Evolutionary conservation across 2,113 vertebrate genomes (phyloP).

Genomic region (Nicator chloris): DNA sequence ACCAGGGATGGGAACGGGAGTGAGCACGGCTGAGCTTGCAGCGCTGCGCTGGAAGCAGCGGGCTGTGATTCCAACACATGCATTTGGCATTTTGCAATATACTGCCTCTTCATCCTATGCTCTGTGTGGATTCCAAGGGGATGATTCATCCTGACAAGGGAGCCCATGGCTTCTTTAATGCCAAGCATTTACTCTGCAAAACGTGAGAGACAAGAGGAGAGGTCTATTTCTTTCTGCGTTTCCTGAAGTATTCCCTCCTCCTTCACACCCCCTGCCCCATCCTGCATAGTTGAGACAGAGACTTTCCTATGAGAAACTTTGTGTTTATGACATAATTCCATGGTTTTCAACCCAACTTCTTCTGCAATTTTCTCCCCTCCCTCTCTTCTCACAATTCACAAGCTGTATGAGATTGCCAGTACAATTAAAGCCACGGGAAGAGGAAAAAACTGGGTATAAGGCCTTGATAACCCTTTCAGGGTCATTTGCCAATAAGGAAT

Average conservation of each 20-base stretch:
- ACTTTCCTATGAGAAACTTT: slow-evolving; percentile 81
- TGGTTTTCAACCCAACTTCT: slow-evolving; percentile 34
- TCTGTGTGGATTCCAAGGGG: slow-evolving; percentile 60
- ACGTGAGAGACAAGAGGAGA: slow-evolving; percentile 57
- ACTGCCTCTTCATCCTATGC: slow-evolving; percentile 42
- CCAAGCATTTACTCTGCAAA: slow-evolving; percentile 57
- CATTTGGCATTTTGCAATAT: slow-evolving; percentile 62
- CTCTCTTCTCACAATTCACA: slow-evolving; percentile 90
- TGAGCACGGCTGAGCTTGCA: not conserved
- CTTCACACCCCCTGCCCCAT: not conserved
- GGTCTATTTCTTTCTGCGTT: slow-evolving; percentile 41
- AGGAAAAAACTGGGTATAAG: slow-evolving; percentile 81
- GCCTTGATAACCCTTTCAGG: slow-evolving; percentile 87
- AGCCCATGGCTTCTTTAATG: slow-evolving; percentile 52
- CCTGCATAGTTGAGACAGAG: slow-evolving; percentile 42
- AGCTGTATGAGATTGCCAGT: slow-evolving; percentile 79
- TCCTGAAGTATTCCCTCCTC: slow-evolving; percentile 46
- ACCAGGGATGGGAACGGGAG: slow-evolving; percentile 51
- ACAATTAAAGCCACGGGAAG: slow-evolving; percentile 88
- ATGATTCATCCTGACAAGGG: slow-evolving; percentile 73
- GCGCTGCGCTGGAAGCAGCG: slow-evolving; percentile 37
- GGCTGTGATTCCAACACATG: slow-evolving; percentile 43
- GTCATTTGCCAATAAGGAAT: slow-evolving; percentile 73
- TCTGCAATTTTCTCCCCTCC: slow-evolving; percentile 6
- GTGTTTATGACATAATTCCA: slow-evolving; percentile 58